Conservation (phyloP, 1,140 invertebrate species). For the Gyrodactylus salaris region DNA sequence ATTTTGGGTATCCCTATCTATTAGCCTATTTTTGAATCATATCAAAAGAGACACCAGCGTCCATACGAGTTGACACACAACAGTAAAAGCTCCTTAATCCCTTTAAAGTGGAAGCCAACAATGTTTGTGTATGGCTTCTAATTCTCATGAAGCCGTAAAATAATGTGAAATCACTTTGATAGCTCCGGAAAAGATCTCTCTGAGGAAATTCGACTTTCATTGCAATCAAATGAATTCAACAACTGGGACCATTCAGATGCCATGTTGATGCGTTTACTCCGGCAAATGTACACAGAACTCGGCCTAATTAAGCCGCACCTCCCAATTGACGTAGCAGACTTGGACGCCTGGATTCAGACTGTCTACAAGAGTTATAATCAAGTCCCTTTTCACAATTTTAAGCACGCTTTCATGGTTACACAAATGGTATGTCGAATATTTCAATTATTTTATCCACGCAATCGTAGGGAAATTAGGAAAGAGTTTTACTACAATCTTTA, state of each 20-base stretch:
- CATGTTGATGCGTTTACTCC: constrained; percentile 39
- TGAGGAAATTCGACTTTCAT: neutral
- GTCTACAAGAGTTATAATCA: constrained; percentile 18
- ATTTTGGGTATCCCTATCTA: too few relatives aligned
- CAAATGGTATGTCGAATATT: constrained; percentile 37
- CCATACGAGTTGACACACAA: too few relatives aligned
- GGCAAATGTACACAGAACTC: constrained; percentile 47
- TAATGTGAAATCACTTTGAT: too few relatives aligned
- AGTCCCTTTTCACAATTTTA: constrained; percentile 49
- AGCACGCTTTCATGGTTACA: constrained; percentile 53
- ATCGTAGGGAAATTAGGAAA: too few relatives aligned
- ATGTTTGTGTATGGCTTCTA: too few relatives aligned
- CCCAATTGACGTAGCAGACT: constrained; percentile 31
- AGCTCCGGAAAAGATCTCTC: too few relatives aligned
- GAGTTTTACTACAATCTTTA: too few relatives aligned
- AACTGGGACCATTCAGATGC: constrained; percentile 46
- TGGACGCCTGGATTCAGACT: constrained; percentile 17
- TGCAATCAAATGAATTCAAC: constrained; percentile 26
- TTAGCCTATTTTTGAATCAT: too few relatives aligned
- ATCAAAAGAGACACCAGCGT: too few relatives aligned
- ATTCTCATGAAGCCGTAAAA: too few relatives aligned
- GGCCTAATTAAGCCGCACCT: constrained; percentile 35
- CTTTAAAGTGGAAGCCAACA: too few relatives aligned
- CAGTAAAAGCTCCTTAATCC: too few relatives aligned
- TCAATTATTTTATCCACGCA: constrained; percentile 19